A percentile compares a stretch with the other conserved stretches of the same genome.
These are phyloP conservation scores for Odobenus rosmarus DNA, from an alignment of 2,113 vertebrate species.

Conservation along the genomic window DNA sequence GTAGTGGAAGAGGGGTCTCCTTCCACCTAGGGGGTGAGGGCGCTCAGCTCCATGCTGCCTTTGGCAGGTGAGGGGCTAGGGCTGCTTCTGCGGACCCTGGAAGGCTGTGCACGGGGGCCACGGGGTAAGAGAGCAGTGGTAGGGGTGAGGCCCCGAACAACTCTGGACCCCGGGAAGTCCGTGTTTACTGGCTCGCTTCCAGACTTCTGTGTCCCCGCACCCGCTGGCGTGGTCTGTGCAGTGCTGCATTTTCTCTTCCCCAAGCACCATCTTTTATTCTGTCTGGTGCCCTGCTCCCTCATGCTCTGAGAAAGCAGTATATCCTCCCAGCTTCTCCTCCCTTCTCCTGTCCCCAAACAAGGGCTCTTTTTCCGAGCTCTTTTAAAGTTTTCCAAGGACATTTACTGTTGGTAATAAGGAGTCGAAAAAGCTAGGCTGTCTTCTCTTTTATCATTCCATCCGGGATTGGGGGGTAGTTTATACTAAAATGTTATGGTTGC, in stretches of 20 bases:
- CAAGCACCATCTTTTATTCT: background rate
- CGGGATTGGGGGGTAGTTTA: background rate
- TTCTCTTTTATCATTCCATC: background rate
- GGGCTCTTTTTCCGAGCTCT: background rate
- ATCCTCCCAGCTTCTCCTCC: background rate
- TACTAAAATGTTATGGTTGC: background rate
- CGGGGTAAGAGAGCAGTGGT: background rate
- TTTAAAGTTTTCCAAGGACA: background rate
- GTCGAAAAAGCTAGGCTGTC: background rate
- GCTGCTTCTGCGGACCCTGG: background rate
- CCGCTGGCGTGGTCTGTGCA: background rate
- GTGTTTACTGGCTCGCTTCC: background rate
- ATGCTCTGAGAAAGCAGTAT: background rate
- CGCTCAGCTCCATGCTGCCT: background rate
- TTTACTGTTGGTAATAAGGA: background rate
- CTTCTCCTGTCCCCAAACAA: background rate
- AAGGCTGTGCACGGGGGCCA: background rate
- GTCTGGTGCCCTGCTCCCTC: background rate
- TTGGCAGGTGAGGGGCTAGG: background rate
- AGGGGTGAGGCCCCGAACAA: background rate
- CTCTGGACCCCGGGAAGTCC: background rate
- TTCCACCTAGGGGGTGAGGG: background rate
- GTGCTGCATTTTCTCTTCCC: background rate
- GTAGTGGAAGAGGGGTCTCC: background rate
- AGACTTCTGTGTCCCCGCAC: background rate